Conservation (phyloP, 2,113 vertebrate species). For the Tonatia bakeri region DNA sequence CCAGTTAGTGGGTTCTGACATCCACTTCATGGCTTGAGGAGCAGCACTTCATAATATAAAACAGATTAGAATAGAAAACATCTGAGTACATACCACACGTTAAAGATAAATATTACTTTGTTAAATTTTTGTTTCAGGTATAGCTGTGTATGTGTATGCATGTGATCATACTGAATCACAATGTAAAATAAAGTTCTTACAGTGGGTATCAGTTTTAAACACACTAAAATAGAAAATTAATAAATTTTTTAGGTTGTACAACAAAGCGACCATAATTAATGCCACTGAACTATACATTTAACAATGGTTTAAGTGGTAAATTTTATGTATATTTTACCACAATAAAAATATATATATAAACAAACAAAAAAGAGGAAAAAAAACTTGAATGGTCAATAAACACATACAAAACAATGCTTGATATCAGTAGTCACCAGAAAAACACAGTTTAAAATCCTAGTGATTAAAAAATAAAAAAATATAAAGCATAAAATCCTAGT, state of each 20-base stretch:
- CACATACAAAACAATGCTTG: neutral
- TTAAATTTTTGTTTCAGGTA: neutral
- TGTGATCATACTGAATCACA: neutral
- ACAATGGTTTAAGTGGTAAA: neutral
- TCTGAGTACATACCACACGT: neutral
- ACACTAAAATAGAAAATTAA: neutral
- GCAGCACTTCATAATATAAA: neutral
- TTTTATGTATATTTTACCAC: neutral
- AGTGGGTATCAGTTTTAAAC: neutral
- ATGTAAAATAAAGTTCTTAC: conserved; percentile 3
- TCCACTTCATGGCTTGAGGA: neutral
- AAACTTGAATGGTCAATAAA: neutral
- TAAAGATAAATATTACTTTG: neutral
- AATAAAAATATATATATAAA: neutral
- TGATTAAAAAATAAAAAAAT: too few species aligned
- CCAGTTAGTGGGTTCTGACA: neutral
- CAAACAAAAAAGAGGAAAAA: neutral
- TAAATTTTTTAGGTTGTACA: neutral
- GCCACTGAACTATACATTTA: neutral
- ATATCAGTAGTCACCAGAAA: neutral
- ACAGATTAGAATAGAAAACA: neutral
- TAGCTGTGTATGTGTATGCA: neutral
- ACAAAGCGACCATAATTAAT: neutral
- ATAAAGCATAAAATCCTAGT: neutral
- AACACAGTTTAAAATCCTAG: neutral